Evolutionary conservation across 2,888 invertebrate genomes (phyloP).

Genomic region (Agrochola litura): DNA sequence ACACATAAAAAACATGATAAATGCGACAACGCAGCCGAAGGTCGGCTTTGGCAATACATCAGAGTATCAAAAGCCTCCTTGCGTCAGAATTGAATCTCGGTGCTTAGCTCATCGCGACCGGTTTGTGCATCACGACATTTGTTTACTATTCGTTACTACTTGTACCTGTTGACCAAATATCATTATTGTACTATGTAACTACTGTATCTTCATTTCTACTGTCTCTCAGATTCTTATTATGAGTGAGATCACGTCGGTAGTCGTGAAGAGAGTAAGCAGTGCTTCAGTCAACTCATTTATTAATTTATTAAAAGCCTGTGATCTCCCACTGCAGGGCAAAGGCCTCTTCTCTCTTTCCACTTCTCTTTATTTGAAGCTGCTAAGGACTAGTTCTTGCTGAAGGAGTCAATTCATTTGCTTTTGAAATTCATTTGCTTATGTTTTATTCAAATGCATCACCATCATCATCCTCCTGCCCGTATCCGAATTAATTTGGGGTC

Average conservation of each 20-base stretch:
- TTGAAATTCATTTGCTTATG: not conserved
- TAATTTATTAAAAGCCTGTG: not conserved
- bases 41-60: constrained; percentile 56
- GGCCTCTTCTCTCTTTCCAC: not conserved
- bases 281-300: not conserved
- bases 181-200: constrained; percentile 33
- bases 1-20: constrained; percentile 46
- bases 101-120: constrained; percentile 70
- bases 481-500: not conserved
- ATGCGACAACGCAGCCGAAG: constrained; percentile 54
- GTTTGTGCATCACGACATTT: constrained; percentile 65
- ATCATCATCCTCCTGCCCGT: not conserved
- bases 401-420: not conserved
- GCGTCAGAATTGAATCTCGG: constrained; percentile 62
- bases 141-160: constrained; percentile 62
- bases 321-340: not conserved
- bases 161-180: constrained; percentile 56
- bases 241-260: not conserved
- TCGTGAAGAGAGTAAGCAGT: not conserved
- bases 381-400: not conserved
- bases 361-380: not conserved
- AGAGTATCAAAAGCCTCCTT: constrained; percentile 56
- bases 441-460: constrained; percentile 6
- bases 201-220: constrained; percentile 18
- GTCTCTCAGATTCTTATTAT: not conserved